Percentiles rank a stretch among this genome's conserved stretches.
Evolutionary conservation across 2,797 vertebrate genomes (phyloP).

Genomic region (Schizothorax lantsangensis): DNA sequence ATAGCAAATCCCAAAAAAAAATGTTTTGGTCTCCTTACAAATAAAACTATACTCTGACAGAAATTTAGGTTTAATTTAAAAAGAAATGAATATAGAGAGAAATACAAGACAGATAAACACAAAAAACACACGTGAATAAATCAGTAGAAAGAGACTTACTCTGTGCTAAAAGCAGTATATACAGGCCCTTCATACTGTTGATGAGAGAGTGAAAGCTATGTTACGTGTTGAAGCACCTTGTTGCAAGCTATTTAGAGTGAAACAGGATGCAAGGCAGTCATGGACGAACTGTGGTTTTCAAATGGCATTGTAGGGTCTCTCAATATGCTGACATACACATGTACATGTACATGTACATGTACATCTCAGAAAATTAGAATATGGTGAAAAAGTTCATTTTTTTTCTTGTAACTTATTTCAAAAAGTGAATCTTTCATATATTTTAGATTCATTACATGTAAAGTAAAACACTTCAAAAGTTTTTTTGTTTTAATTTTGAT

Average conservation of each 20-base stretch:
- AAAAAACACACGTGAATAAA: neutral
- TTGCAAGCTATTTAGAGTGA: neutral
- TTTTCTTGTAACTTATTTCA: too few relatives aligned
- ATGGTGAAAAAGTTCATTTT: too few relatives aligned
- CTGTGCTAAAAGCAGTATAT: conserved; percentile 63
- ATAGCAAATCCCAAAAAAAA: neutral
- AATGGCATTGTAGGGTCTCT: neutral
- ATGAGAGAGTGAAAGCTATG: neutral
- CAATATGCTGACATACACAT: neutral
- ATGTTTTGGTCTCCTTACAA: neutral
- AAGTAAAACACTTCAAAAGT: too few relatives aligned
- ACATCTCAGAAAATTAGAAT: too few relatives aligned
- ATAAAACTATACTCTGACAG: neutral
- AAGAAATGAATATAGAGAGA: neutral
- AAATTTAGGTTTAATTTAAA: neutral
- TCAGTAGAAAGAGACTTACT: conserved; percentile 64
- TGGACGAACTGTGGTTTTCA: conserved; percentile 61
- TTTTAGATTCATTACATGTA: too few relatives aligned
- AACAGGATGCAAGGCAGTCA: conserved; percentile 59
- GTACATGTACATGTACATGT: too few relatives aligned
- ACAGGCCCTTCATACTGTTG: conserved; percentile 62
- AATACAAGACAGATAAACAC: neutral
- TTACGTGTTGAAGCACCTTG: neutral
- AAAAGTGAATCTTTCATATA: too few relatives aligned
- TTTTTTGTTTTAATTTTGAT: too few relatives aligned